Conservation (phyloP, 2,113 vertebrate species). For the Accipiter virgatus region DNA sequence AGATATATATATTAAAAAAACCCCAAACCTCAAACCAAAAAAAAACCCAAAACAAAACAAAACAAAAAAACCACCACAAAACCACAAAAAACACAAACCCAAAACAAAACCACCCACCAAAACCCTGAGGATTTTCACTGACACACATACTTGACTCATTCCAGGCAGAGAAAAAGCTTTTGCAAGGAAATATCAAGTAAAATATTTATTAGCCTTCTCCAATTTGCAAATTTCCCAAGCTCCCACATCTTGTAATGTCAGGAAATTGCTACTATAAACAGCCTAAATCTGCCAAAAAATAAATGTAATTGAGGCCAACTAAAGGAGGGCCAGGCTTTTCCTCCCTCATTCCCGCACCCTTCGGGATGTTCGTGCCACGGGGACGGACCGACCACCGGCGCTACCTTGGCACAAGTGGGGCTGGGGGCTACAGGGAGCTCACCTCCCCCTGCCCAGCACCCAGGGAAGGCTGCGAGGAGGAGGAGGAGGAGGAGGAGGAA, state of each 20-base stretch:
- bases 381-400: not conserved
- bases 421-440: not conserved
- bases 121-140: not conserved
- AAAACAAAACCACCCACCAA: not conserved
- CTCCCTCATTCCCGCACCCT: not conserved
- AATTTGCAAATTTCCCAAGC: constrained; percentile 1
- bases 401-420: not conserved
- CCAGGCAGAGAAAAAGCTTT: not conserved
- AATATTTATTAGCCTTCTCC: constrained; percentile 16
- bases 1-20: not conserved
- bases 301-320: not conserved
- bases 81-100: not conserved
- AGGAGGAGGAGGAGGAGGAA: rapidly evolving
- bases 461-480: rapidly evolving
- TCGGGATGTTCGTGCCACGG: not conserved
- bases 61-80: not conserved
- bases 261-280: constrained; percentile 29
- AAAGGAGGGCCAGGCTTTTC: not conserved
- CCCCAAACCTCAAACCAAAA: not conserved
- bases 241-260: not conserved
- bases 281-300: not conserved
- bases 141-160: not conserved
- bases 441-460: rapidly evolving
- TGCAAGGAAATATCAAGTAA: not conserved
- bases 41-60: not conserved